Conservation (phyloP, 1,140 invertebrate species). For the Drosophila melanogaster region DNA sequence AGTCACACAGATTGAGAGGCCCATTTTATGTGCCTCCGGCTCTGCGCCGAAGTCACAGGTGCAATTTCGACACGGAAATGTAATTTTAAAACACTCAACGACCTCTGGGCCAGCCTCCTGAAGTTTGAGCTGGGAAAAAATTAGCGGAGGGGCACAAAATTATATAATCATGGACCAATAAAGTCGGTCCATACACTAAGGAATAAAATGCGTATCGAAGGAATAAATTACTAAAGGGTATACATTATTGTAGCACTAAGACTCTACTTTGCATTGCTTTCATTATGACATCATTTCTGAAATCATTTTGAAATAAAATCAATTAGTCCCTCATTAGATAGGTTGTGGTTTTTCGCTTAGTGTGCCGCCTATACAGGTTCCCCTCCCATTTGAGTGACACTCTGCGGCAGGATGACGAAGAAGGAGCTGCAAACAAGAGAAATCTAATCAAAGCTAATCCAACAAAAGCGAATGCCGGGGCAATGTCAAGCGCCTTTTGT, state of each 20-base stretch:
- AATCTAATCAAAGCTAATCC: slow-evolving; percentile 84
- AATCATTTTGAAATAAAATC: too few relatives aligned
- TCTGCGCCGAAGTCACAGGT: slow-evolving; percentile 56
- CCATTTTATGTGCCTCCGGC: slow-evolving; percentile 48
- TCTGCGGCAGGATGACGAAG: slow-evolving; percentile 35
- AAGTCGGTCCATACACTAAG: slow-evolving; percentile 12
- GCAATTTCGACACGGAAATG: slow-evolving; percentile 80
- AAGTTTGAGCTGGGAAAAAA: slow-evolving; percentile 49
- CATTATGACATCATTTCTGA: neutral
- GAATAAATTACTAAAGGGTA: too few relatives aligned
- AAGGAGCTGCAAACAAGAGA: slow-evolving; percentile 57
- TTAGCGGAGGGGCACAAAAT: slow-evolving; percentile 49
- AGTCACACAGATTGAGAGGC: slow-evolving; percentile 81
- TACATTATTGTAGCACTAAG: too few relatives aligned
- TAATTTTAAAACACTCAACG: slow-evolving; percentile 77
- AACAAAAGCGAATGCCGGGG: slow-evolving; percentile 75
- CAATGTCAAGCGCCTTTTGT: slow-evolving; percentile 77
- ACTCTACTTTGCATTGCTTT: neutral
- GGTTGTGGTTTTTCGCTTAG: slow-evolving; percentile 2
- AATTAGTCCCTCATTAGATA: neutral
- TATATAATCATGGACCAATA: slow-evolving; percentile 76
- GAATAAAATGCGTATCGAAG: neutral
- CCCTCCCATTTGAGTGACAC: slow-evolving; percentile 58
- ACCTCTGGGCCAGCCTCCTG: slow-evolving; percentile 4
- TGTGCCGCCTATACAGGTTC: slow-evolving; percentile 21